Evolutionary conservation across 30 jellyfish, hydroid and myxozoan genomes (phyloP), one percentile per base, ranked within the genome.

Genomic region (Clytia hemisphaerica): DNA sequence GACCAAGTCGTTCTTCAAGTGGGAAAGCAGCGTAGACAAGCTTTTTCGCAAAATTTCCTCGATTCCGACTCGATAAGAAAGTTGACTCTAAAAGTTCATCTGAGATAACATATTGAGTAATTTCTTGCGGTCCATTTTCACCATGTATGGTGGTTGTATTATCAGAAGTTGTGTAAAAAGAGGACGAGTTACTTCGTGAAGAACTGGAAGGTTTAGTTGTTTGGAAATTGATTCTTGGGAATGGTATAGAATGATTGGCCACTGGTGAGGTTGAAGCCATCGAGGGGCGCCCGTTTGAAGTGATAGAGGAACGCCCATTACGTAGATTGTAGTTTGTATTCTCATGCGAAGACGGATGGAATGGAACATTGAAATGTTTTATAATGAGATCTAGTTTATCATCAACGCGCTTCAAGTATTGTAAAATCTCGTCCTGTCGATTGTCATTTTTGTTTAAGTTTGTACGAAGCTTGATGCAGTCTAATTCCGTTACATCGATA

Each of bases 31-130:
- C 57, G 47, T 79, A 87, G 21, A 75, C 94, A 18, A 87, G 83
- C 25, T 79, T 88, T 66, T 87, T 87, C 14, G 97, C 94, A 37
- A 87, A 87, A 75, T 87, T 87, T 9, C 97, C 97, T 19, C 97
- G 84, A 54, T 87, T 79, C 66, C 92, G 46, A 50, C 97, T 87
- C 61, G 61, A 73, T 45, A 73, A 36, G 49, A 37, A 90, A 12
- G 72, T 72, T 37, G 68, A 71, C 18, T 59, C 76, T 12, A 87
- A 51, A 28, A 87, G 37, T 5, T 65, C 94, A 19, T 51, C 78
- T 10, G 97, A 72, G 15, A 60, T 42, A 27, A 57, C 71, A 74
- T 33, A 45, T 3, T 74, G 79, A 18, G 71, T 42, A 27, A 27
- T 18, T 22, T 26, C 50, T 7, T 58, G 44, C 27, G 77, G 81